These are phyloP conservation scores for Callyntrura guangdongensis DNA, from an alignment of 2,888 invertebrate species.

Conservation along the genomic window DNA sequence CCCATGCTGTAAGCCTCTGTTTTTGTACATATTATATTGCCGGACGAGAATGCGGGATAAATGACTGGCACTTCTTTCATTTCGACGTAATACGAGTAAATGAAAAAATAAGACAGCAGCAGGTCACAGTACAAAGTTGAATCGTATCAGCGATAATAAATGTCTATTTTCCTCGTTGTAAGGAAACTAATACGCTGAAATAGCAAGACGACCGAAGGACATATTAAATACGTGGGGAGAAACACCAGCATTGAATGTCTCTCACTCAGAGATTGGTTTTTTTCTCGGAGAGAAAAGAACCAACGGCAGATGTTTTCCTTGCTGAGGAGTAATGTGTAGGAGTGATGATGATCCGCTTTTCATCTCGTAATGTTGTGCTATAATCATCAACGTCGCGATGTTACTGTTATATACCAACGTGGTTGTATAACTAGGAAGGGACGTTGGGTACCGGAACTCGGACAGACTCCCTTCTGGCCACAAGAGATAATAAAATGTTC, in stretches of 20 bases:
- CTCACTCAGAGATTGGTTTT: conserved; percentile 43
- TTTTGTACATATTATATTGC: background rate
- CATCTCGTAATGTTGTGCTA: conserved; percentile 20
- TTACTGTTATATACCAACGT: background rate
- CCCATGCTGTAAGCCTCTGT: background rate
- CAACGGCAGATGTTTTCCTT: conserved; percentile 42
- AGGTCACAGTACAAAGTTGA: background rate
- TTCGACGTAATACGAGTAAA: conserved; percentile 1
- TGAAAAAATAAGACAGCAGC: background rate
- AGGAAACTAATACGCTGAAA: conserved; percentile 19
- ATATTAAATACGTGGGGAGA: background rate
- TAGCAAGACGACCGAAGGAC: conserved; percentile 31
- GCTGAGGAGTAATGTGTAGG: background rate
- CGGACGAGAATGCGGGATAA: background rate
- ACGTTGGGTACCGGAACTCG: background rate
- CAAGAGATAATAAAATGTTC: conserved; percentile 66
- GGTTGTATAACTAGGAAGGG: background rate
- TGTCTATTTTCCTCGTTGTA: background rate
- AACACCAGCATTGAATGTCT: background rate
- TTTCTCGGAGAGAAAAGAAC: conserved; percentile 6
- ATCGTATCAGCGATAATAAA: conserved; percentile 19
- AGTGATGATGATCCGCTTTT: conserved; percentile 51
- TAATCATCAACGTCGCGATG: conserved; percentile 7
- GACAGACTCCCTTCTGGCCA: conserved; percentile 62
- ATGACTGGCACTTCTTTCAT: conserved; percentile 37